phyloP scores from a whole-genome alignment of 1,140 invertebrate genomes.

The Diprion similis region DNA sequence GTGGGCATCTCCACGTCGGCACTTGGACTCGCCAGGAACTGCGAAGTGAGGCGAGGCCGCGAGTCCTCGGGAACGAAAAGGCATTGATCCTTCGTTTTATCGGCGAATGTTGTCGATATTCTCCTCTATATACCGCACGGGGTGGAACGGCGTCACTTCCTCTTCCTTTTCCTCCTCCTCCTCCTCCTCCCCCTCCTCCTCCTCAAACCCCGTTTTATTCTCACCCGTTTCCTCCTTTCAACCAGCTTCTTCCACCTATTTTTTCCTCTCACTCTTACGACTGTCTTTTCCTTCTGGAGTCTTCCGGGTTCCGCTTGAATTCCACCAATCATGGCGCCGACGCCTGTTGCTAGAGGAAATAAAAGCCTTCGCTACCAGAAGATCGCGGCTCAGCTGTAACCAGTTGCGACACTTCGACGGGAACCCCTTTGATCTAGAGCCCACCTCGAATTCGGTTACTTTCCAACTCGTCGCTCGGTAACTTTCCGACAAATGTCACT shows the following conservation, averaged over 20 bases:
- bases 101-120: background rate
- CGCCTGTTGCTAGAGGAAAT: slow-evolving; percentile 7
- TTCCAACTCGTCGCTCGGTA: no score
- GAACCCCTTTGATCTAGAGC: no score
- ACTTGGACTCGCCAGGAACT: background rate
- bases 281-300: background rate
- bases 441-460: no score
- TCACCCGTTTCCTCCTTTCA: no score
- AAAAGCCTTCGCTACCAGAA: background rate
- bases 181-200: no score
- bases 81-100: background rate
- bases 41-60: background rate
- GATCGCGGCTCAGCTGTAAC: no score
- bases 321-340: background rate
- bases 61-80: background rate
- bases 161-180: background rate
- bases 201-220: no score
- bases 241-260: background rate
- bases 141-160: background rate
- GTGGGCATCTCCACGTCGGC: background rate
- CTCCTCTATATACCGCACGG: background rate
- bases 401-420: no score
- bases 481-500: no score
- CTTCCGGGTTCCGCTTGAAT: background rate
- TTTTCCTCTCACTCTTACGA: background rate